These are phyloP conservation scores for Nanorana parkeri DNA, from an alignment of 2,113 vertebrate genomes.

Conservation along the genomic window DNA sequence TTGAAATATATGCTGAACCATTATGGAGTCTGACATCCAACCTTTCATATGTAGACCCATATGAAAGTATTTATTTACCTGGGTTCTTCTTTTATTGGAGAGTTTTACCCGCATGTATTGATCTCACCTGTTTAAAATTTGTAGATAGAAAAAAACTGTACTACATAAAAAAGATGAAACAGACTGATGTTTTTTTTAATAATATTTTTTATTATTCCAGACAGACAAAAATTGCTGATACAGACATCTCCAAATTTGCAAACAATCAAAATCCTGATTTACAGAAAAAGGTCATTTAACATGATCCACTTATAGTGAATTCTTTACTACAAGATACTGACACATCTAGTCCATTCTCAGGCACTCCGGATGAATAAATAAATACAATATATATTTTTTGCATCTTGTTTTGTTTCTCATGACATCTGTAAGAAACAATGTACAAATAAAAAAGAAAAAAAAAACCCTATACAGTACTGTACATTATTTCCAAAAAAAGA, in stretches of 20 bases:
- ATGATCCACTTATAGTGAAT: constrained; percentile 55
- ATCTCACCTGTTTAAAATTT: too few relatives aligned
- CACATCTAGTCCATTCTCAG: constrained; percentile 63
- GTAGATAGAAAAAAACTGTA: too few relatives aligned
- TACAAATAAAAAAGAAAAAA: constrained; percentile 78
- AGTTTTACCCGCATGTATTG: too few relatives aligned
- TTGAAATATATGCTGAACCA: too few relatives aligned
- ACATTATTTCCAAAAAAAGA: constrained; percentile 88
- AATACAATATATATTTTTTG: constrained; percentile 91
- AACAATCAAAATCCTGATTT: constrained; percentile 65
- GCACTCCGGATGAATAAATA: constrained; percentile 89
- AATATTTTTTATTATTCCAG: constrained; percentile 70
- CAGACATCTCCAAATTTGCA: constrained; percentile 58
- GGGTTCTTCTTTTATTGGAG: too few relatives aligned
- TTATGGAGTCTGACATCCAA: too few relatives aligned
- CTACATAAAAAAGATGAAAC: too few relatives aligned
- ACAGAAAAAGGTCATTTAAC: constrained; percentile 69
- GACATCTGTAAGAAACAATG: constrained; percentile 78
- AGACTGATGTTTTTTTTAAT: too few relatives aligned
- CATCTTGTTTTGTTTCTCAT: constrained; percentile 63
- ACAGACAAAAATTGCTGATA: constrained; percentile 58
- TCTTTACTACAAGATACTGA: constrained; percentile 59
- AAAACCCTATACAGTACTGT: constrained; percentile 71
- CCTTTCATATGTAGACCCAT: too few relatives aligned
- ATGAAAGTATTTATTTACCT: too few relatives aligned